phyloP scores from a whole-genome alignment of 2,888 invertebrate species.

The Troides oblongomaculatus region DNA sequence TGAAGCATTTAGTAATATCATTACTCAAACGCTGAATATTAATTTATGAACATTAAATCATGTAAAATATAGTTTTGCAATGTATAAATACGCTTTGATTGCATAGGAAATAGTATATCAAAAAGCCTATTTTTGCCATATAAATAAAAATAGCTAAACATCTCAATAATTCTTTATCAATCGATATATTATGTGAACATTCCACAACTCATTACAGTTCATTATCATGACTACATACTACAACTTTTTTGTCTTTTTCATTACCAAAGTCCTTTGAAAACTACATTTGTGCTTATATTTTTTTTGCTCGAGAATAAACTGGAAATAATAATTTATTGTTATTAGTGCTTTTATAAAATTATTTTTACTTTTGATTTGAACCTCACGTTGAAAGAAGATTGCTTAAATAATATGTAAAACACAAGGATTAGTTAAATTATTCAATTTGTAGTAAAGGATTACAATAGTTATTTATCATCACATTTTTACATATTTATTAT shows the following conservation, averaged over 20 bases:
- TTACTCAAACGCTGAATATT: constrained; percentile 3
- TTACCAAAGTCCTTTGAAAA: neutral
- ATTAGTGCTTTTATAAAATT: too few species aligned
- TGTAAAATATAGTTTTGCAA: neutral
- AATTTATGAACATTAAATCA: constrained; percentile 13
- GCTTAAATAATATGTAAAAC: too few species aligned
- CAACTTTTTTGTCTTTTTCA: neutral
- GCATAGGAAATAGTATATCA: constrained; percentile 16
- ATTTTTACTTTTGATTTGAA: neutral
- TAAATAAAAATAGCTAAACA: constrained; percentile 16
- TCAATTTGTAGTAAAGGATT: neutral
- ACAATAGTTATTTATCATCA: too few species aligned
- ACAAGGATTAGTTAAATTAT: neutral
- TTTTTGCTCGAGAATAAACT: too few species aligned
- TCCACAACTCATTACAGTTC: neutral
- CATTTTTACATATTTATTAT: neutral
- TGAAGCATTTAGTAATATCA: constrained; percentile 13
- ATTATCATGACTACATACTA: neutral
- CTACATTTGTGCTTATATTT: neutral
- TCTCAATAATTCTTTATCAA: constrained; percentile 2
- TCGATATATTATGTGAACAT: neutral
- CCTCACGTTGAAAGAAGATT: too few species aligned
- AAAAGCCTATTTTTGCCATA: constrained; percentile 16
- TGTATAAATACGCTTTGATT: constrained; percentile 13
- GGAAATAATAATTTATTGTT: too few species aligned